Evolutionary conservation across 92 coral and sea anemone species (phyloP).

Genomic region (Galaxea fascicularis): DNA sequence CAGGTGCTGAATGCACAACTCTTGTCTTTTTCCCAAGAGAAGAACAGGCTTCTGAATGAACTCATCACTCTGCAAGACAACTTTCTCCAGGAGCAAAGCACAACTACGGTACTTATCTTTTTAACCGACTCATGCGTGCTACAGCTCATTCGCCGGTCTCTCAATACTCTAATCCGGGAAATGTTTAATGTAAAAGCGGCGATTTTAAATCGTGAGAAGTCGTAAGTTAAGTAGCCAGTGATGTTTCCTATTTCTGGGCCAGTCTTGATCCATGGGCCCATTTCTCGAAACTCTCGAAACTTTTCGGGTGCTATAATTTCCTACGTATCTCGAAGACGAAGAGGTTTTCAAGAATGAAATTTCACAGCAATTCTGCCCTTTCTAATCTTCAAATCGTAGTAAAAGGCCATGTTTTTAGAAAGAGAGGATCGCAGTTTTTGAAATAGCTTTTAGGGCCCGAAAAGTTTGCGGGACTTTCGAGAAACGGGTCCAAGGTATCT

Average conservation of each 20-base stretch:
- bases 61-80: slow-evolving; percentile 59
- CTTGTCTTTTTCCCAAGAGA: slow-evolving; percentile 40
- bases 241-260: not conserved
- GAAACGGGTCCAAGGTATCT: no score
- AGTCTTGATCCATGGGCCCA: no score
- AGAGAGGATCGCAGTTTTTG: no score
- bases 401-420: no score
- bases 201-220: slow-evolving; percentile 17
- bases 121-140: slow-evolving; percentile 49
- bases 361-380: no score
- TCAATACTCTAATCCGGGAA: slow-evolving; percentile 8
- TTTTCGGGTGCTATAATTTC: no score
- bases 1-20: slow-evolving; percentile 49
- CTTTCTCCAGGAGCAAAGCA: slow-evolving; percentile 54
- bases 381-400: no score
- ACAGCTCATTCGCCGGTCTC: slow-evolving; percentile 33
- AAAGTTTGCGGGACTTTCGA: no score
- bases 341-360: no score
- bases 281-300: no score
- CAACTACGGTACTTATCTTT: slow-evolving; percentile 41
- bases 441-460: no score
- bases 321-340: no score
- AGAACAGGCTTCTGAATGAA: slow-evolving; percentile 38
- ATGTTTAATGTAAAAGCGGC: not conserved
- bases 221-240: not conserved